Evolutionary conservation across 1,140 invertebrate species (phyloP).

Genomic region (Galendromus occidentalis): DNA sequence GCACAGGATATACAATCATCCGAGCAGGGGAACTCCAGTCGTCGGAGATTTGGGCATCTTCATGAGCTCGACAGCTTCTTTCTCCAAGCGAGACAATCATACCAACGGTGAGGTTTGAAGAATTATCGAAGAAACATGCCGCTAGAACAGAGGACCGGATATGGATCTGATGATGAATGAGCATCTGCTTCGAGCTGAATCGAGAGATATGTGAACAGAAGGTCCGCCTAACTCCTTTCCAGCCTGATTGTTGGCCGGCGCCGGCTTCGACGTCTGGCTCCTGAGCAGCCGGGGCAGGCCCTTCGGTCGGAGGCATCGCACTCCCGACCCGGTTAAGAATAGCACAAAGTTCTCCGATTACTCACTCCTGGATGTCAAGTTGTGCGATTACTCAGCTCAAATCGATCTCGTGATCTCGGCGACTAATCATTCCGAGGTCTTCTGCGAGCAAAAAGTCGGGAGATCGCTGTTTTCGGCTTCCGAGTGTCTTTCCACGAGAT

Average conservation of each 20-base stretch:
- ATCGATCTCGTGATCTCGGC: not conserved
- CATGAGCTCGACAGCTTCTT: too few relatives aligned
- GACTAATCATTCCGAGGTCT: not conserved
- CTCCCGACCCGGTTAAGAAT: slow-evolving; percentile 28
- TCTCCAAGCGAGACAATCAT: too few relatives aligned
- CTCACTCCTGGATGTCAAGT: slow-evolving; percentile 26
- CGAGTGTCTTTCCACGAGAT: not conserved
- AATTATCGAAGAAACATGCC: too few relatives aligned
- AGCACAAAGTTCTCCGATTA: slow-evolving; percentile 49
- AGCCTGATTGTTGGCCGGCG: slow-evolving; percentile 41
- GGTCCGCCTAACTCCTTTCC: too few relatives aligned
- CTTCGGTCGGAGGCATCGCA: slow-evolving; percentile 36
- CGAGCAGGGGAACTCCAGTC: too few relatives aligned
- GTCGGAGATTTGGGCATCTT: too few relatives aligned
- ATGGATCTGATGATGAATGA: too few relatives aligned
- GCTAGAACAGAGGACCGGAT: too few relatives aligned
- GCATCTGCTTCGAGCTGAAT: too few relatives aligned
- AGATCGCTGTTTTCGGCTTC: not conserved
- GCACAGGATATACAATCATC: slow-evolving; percentile 26
- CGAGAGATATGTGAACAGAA: too few relatives aligned
- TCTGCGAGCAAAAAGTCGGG: not conserved
- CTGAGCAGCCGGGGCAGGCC: slow-evolving; percentile 44
- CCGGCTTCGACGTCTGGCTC: slow-evolving; percentile 54
- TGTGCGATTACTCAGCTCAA: not conserved
- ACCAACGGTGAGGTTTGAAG: too few relatives aligned